These are phyloP conservation scores for Thelaira solivaga DNA, from an alignment of 2,888 invertebrate genomes.

Conservation along the genomic window DNA sequence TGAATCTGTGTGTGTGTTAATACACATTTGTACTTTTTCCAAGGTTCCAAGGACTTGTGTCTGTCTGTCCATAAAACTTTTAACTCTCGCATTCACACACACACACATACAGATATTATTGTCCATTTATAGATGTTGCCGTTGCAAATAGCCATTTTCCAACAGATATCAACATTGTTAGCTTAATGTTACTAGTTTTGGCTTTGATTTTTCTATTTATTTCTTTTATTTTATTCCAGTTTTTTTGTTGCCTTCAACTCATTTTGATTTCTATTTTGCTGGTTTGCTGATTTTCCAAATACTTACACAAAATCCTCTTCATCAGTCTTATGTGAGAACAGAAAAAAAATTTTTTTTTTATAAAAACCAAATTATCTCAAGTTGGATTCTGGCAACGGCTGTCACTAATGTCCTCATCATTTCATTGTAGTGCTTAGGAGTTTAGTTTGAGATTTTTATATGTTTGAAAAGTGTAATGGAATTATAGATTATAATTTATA, in stretches of 20 bases:
- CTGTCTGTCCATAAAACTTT: not conserved
- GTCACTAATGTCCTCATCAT: conserved; percentile 50
- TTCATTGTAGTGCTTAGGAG: conserved; percentile 32
- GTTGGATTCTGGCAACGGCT: conserved; percentile 41
- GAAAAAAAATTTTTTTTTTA: no score
- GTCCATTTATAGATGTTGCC: conserved; percentile 35
- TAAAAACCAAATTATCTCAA: conserved; percentile 37
- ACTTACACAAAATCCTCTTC: conserved; percentile 38
- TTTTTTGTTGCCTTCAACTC: conserved; percentile 20
- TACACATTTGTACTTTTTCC: conserved; percentile 3
- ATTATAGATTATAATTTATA: conserved; percentile 45
- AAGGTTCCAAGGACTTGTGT: conserved; percentile 7
- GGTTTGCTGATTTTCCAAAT: conserved; percentile 44
- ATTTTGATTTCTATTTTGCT: conserved; percentile 42
- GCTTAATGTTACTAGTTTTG: conserved; percentile 39
- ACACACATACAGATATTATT: not conserved
- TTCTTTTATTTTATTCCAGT: not conserved
- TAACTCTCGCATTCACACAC: not conserved
- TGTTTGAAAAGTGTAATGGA: conserved; percentile 43
- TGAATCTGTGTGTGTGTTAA: not conserved
- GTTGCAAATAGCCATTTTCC: conserved; percentile 45
- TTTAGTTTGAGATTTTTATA: conserved; percentile 30
- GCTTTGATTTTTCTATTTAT: conserved; percentile 3
- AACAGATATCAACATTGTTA: conserved; percentile 48
- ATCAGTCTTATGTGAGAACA: conserved; percentile 46